Evolutionary conservation across 35 echinoderm and acorn worm genomes (phyloP), one percentile per base, ranked within the genome.

Genomic region (Lytechinus variegatus): DNA sequence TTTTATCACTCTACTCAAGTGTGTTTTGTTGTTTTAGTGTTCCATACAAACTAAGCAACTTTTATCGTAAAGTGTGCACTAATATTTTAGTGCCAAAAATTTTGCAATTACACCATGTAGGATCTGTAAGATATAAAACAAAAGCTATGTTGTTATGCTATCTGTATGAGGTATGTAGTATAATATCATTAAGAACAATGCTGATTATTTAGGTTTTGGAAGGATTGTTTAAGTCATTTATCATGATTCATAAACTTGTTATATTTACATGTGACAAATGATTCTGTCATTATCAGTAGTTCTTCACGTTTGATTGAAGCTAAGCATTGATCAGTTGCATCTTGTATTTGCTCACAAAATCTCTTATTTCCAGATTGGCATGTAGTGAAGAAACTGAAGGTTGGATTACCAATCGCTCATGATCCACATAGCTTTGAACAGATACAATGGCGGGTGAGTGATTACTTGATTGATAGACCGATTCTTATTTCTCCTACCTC

Each of bases 401-500:
- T 99, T 95, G 98, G 98, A 55, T 87, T 95, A 79, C 97, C 98
- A 95, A 96, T 99, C 21, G 96, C 98, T 66, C 98, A 99, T 97
- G 98, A 99, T 94, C 98, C 98, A 54, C 98, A 97, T 79, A 99
- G 98, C 87, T 97, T 97, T 96, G 98, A 96, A 27, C 95, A 96
- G 24, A 96, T 99, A 14, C 95, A 99, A 19, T 99, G 98, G 98
- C 96, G 95, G 97, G 98, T 99, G 94, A 89, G 96, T 97, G 89
- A 61, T 14, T n/a, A 10, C 19, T 27, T n/a, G 2, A 52, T 13
- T 92, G 9, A 21, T 21, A 92, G 29, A 7, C 9, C 4, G 56
- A 13, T 60, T 56, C 9, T 94, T 13, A 1, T 28, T 58, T 9
- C 6, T 52, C 89, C 56, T 95, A 44, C 33, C 33, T 44, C 33